Evolutionary conservation across 2,797 vertebrate species (phyloP).

Genomic region (Chiroxiphia lanceolata): DNA sequence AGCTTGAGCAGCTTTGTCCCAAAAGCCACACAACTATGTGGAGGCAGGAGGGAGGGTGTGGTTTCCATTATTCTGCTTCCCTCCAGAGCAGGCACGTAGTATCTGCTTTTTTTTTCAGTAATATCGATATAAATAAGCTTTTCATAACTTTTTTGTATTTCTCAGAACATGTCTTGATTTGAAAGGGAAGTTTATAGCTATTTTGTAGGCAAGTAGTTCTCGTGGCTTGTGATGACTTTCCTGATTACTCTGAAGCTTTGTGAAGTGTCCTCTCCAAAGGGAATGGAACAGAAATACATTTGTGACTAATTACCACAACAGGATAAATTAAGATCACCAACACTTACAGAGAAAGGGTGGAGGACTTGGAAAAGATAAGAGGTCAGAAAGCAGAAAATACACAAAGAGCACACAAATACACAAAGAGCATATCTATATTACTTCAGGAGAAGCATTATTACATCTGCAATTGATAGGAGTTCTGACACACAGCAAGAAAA

Average conservation of each 20-base stretch:
- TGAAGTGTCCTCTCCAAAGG: neutral
- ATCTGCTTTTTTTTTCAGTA: neutral
- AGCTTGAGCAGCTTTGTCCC: neutral
- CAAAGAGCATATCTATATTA: neutral
- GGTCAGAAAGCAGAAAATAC: conserved; percentile 1
- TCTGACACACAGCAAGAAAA: neutral
- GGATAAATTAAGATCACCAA: neutral
- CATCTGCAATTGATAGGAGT: neutral
- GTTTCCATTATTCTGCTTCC: neutral
- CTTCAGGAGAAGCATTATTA: neutral
- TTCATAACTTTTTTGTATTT: neutral
- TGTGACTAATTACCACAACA: neutral
- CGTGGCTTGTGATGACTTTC: neutral
- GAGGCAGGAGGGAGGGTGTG: neutral
- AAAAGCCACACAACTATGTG: neutral
- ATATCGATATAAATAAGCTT: neutral
- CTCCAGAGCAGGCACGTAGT: neutral
- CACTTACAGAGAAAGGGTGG: neutral
- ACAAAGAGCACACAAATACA: neutral
- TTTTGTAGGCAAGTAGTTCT: neutral
- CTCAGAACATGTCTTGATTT: neutral
- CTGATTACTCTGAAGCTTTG: neutral
- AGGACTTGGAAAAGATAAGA: neutral
- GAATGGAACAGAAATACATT: neutral
- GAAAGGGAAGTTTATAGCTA: neutral